Evolutionary conservation across 2,113 vertebrate species (phyloP), one percentile per base, ranked within the genome.

Genomic region (Phylloscopus trochiloides): DNA sequence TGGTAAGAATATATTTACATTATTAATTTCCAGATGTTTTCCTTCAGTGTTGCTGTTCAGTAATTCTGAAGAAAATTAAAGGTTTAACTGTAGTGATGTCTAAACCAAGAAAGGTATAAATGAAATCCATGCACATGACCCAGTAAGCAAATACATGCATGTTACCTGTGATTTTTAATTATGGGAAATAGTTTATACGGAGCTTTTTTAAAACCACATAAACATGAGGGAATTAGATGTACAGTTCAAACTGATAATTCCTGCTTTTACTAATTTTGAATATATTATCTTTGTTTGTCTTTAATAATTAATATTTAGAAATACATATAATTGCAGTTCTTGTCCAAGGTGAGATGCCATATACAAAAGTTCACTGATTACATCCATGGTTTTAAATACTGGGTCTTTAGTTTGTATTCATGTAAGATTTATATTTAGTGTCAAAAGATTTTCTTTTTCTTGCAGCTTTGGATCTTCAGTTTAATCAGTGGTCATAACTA

Each of bases 401-500:
- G 12, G 8, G 31, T 43, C 10, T 74, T 55, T 52, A 67, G 6
- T 82, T 81, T 76, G 12, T 70, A 16, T 85, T 67, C 7, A n/a
- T 58, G 12, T 62, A 62, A 82, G 26, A 22, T 59, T 80, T 84
- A 32, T 47, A 32, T 48, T 90, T 79, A 13, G 4, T 66, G 14
- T 63, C 45, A 68, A 88, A 90, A 71, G 3, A 6, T n/a, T 61
- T 73, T 70, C 31, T 84, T 94, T 83, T 57, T 86, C 52, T 96
- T 98, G 58, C 90, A 99, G 99, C 96, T 99, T 29, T 98, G 98
- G 98, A 93, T 98, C 88, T 99, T 99, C 97, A 98, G 98, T 95
- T 96, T 99, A 91, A 81, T 72, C 12, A 95, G 92, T 31, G 94
- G 95, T 31, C 95, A 98, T 80, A 98, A 97, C 51, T 99, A 98